Base-by-base conservation (phyloP, 1,140 invertebrate genomes). In the Macrobrachium rosenbergii region DNA sequence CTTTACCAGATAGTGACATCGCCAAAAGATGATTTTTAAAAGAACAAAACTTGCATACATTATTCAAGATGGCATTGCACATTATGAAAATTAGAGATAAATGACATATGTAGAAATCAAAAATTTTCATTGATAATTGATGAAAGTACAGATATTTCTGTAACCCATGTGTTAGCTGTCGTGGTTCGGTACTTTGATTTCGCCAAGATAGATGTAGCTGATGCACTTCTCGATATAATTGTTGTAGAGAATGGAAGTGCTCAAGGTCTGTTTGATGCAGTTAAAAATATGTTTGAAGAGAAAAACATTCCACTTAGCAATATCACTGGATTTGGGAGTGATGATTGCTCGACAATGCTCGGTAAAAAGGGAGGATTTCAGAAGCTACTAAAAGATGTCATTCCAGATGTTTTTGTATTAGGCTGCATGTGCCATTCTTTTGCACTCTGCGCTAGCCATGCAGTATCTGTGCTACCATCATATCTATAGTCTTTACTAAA, bases 61-160 rank as follows among this genome's bases (percentile, higher is more conserved):
- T 17, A 88, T 88, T 6, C 80, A 77, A 80, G 81, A 88, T 28
- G 82, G 88, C n/a, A 85, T 88, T 80, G 88, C 82, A 21, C 77
- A 28, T 45, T 17, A 81, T 63, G 88, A 76, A 8, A 45, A 8
- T 3, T 79, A 37, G 62, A 75, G 11, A 19, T 84, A n/a, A 59
- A 59, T 23, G 21, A 69, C n/a, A n/a, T n/a, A n/a, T n/a, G n/a
- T n/a, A n/a, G n/a, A n/a, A n/a, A n/a, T n/a, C n/a, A n/a, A n/a
- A 45, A 80, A 79, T 28, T 88, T 82, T 45, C 28, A 82, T 73
- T 59, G 88, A 80, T 23, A 80, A 89, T 88, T n/a, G n/a, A n/a
- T n/a, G n/a, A n/a, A n/a, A n/a, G n/a, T n/a, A n/a, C n/a, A n/a
- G n/a, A n/a, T n/a, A n/a, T 88, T 14, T 88, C 88, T 7, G 80